A percentile compares a stretch with the other conserved stretches of the same genome.
Evolutionary conservation across 2,797 vertebrate species (phyloP).

Genomic region (Nannoperca obscura): DNA sequence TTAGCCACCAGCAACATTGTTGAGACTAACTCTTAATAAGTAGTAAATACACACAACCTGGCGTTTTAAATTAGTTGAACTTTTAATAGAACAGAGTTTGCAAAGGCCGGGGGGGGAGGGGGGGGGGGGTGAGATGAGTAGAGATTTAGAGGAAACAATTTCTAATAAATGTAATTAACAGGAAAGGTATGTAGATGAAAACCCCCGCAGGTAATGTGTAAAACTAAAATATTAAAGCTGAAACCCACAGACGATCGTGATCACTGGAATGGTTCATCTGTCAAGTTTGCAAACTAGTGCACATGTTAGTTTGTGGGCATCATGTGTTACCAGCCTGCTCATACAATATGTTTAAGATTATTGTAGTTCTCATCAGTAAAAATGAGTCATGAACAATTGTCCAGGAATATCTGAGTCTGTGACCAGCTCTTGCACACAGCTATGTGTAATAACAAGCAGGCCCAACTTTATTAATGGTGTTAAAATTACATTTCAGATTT

Average conservation of each 20-base stretch:
- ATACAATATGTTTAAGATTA: conserved; percentile 13
- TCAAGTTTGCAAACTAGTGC: conserved; percentile 25
- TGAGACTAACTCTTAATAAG: not conserved
- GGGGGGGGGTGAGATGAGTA: not conserved
- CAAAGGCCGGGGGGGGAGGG: not conserved
- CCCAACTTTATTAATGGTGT: conserved; percentile 8
- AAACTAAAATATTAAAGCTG: conserved; percentile 18
- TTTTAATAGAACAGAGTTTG: not conserved
- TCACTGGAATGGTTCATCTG: conserved; percentile 21
- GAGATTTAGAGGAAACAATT: conserved; percentile 1
- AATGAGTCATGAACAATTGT: conserved; percentile 50
- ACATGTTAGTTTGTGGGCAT: conserved; percentile 17
- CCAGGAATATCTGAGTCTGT: conserved; percentile 49
- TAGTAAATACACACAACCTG: not conserved
- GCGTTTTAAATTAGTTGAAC: conserved; percentile 13
- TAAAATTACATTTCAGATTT: conserved; percentile 31
- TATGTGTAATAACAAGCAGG: conserved; percentile 22
- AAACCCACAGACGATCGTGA: conserved; percentile 26
- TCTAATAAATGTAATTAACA: not conserved
- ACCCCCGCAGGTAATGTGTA: conserved; percentile 3
- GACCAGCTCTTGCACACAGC: conserved; percentile 54
- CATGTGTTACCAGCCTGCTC: conserved; percentile 13
- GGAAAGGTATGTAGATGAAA: not conserved
- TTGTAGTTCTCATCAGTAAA: conserved; percentile 28
- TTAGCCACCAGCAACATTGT: conserved; percentile 15